These are phyloP conservation scores for Herpetotheres cachinnans DNA, from an alignment of 2,113 vertebrate species.

Conservation along the genomic window DNA sequence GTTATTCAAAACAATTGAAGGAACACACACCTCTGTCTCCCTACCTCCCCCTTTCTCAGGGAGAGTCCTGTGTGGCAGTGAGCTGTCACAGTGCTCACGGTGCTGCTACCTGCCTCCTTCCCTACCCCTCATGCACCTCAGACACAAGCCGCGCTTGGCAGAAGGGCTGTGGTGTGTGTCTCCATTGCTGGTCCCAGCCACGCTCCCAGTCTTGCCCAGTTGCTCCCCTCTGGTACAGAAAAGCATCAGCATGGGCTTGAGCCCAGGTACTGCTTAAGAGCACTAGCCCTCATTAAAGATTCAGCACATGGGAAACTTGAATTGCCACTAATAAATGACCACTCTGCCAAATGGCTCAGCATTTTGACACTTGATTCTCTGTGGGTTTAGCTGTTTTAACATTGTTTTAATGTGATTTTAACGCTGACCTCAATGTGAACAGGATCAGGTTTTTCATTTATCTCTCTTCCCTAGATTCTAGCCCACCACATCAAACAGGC, in stretches of 20 bases:
- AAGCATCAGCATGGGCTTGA: neutral
- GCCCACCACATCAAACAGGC: neutral
- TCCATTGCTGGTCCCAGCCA: neutral
- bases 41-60: neutral
- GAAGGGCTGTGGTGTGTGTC: neutral
- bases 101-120: neutral
- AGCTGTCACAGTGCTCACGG: accelerated
- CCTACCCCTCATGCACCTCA: neutral
- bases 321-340: neutral
- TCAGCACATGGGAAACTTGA: neutral
- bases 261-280: neutral
- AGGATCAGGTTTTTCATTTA: neutral
- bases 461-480: neutral
- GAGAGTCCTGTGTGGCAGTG: neutral
- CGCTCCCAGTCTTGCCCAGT: neutral
- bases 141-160: neutral
- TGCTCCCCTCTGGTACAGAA: neutral
- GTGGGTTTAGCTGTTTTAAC: neutral
- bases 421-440: neutral
- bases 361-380: neutral
- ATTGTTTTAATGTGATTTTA: constrained; percentile 12
- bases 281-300: neutral
- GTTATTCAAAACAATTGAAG: neutral
- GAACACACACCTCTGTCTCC: accelerated
- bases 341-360: neutral